Percentiles rank a stretch among this genome's conserved stretches.
These are phyloP conservation scores for Drosophila colorata DNA, from an alignment of 2,888 invertebrate species.

Conservation along the genomic window DNA sequence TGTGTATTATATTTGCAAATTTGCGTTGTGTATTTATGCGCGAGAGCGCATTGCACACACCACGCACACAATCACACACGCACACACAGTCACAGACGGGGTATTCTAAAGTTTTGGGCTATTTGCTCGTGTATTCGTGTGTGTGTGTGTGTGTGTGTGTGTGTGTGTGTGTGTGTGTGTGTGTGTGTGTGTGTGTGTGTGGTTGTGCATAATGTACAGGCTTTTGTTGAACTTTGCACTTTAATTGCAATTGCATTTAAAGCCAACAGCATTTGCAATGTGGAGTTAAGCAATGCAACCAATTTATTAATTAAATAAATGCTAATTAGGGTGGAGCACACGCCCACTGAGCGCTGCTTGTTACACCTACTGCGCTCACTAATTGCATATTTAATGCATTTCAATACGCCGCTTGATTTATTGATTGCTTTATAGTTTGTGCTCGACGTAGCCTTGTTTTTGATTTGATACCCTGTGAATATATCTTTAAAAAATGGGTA, in stretches of 20 bases:
- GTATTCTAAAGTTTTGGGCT: constrained; percentile 17
- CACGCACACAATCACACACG: constrained; percentile 19
- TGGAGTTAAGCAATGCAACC: constrained; percentile 11
- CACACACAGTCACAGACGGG: constrained; percentile 12
- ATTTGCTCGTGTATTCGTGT: constrained; percentile 34
- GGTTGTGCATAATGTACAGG: constrained; percentile 59
- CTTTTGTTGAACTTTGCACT: constrained; percentile 68
- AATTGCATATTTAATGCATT: constrained; percentile 53
- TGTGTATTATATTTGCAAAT: constrained; percentile 77
- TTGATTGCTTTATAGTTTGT: constrained; percentile 33
- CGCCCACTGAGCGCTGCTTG: constrained; percentile 9
- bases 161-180: too few species aligned
- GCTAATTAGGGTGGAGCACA: constrained; percentile 47
- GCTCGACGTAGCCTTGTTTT: not conserved
- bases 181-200: constrained; percentile 29
- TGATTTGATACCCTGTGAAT: constrained; percentile 13
- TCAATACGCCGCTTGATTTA: constrained; percentile 48
- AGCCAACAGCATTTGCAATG: constrained; percentile 27
- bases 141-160: too few species aligned
- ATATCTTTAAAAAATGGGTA: too few species aligned
- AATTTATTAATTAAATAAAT: constrained; percentile 69
- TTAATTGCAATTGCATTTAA: constrained; percentile 64
- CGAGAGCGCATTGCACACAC: constrained; percentile 48
- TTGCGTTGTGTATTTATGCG: constrained; percentile 76
- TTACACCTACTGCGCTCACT: not conserved